phyloP scores from a whole-genome alignment of 2,888 invertebrate species.

The Byasa hedistus region DNA sequence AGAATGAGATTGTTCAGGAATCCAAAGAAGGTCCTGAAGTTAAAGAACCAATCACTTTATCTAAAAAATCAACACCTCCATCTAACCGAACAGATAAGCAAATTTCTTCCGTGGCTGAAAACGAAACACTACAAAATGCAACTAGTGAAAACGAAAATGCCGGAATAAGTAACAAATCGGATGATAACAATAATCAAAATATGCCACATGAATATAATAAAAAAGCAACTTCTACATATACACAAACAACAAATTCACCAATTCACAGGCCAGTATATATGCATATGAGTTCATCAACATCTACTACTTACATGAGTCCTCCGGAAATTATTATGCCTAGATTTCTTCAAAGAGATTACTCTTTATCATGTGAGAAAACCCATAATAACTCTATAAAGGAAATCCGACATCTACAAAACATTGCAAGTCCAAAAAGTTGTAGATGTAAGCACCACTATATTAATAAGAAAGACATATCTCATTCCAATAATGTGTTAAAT shows the following conservation, averaged over 20 bases:
- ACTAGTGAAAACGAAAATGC: conserved; percentile 1
- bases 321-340: conserved; percentile 67
- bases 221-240: conserved; percentile 59
- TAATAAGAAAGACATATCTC: conserved; percentile 8
- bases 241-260: conserved; percentile 65
- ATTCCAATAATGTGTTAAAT: neutral
- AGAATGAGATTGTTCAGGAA: neutral
- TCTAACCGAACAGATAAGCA: conserved; percentile 5
- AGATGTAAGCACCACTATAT: conserved; percentile 40
- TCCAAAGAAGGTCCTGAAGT: neutral
- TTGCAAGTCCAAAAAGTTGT: conserved; percentile 40
- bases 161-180: neutral
- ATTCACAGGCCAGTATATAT: conserved; percentile 54
- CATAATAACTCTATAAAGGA: conserved; percentile 41
- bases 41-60: neutral
- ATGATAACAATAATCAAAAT: conserved; percentile 1
- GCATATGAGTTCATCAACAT: conserved; percentile 74
- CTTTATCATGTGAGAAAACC: conserved; percentile 42
- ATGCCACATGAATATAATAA: conserved; percentile 31
- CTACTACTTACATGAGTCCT: conserved; percentile 76
- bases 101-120: neutral
- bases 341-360: conserved; percentile 48
- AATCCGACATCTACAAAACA: conserved; percentile 34
- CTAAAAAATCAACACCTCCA: neutral
- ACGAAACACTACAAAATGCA: neutral